Conservation (phyloP, 2,888 invertebrate species). For the Rotaria sp. region DNA sequence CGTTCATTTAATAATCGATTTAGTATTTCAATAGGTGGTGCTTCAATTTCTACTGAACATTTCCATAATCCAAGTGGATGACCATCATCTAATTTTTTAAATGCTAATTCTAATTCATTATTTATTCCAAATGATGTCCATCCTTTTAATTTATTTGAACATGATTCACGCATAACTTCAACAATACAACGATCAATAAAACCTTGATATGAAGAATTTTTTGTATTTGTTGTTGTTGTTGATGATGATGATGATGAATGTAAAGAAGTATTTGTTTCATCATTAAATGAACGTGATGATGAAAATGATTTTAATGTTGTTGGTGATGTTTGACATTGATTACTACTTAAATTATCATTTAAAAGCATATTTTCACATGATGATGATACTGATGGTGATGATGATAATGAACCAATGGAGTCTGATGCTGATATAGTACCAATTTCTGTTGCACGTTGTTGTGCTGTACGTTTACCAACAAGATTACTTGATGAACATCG, state of each 20-base stretch:
- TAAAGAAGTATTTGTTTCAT: neutral
- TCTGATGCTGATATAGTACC: neutral
- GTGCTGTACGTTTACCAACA: constrained; percentile 7
- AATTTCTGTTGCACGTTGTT: neutral
- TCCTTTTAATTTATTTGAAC: constrained; percentile 17
- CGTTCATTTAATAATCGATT: constrained; percentile 73
- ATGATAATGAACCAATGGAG: neutral
- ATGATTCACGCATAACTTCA: constrained; percentile 26
- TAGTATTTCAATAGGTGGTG: constrained; percentile 74
- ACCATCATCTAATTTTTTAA: constrained; percentile 83
- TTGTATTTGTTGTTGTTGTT: neutral
- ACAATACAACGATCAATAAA: constrained; percentile 28
- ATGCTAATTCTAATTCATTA: constrained; percentile 70
- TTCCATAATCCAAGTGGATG: constrained; percentile 83
- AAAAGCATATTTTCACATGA: constrained; percentile 20
- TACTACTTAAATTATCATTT: neutral
- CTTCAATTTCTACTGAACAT: constrained; percentile 79
- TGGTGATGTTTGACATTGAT: neutral
- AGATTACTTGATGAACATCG: constrained; percentile 29
- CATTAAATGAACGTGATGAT: constrained; percentile 2
- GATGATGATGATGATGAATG: neutral
- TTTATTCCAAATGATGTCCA: constrained; percentile 41
- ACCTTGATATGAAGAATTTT: constrained; percentile 9
- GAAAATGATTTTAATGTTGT: neutral
- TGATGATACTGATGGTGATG: constrained; percentile 11